These are phyloP conservation scores for Formica aserva DNA, from an alignment of 2,888 invertebrate genomes.

Conservation along the genomic window DNA sequence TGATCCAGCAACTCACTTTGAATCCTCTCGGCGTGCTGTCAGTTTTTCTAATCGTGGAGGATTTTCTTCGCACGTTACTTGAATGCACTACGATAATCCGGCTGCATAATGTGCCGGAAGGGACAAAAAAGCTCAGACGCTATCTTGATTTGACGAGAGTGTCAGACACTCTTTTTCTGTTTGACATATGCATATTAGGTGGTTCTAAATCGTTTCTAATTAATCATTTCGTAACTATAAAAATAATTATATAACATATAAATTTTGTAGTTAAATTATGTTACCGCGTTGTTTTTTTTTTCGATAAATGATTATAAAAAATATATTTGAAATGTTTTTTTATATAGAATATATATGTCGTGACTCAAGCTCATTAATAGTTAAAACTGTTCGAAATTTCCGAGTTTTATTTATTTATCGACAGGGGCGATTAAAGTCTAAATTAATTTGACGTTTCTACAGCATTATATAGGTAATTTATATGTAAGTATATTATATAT, in stretches of 20 bases:
- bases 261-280: background rate
- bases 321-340: background rate
- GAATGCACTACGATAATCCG: constrained; percentile 51
- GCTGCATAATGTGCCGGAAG: constrained; percentile 43
- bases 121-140: constrained; percentile 27
- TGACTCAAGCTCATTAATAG: constrained; percentile 15
- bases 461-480: background rate
- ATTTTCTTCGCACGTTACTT: constrained; percentile 45
- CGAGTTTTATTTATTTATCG: background rate
- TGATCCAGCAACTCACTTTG: constrained; percentile 58
- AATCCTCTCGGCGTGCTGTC: constrained; percentile 48
- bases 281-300: too few relatives aligned
- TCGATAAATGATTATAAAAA: background rate
- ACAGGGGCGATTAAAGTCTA: background rate
- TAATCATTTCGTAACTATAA: constrained; percentile 26
- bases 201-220: background rate
- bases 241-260: background rate
- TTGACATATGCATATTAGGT: background rate
- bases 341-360: background rate
- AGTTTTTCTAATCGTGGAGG: constrained; percentile 52
- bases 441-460: constrained; percentile 10
- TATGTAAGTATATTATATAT: background rate
- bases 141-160: constrained; percentile 20
- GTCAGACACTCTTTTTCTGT: background rate
- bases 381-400: background rate